Evolutionary conservation across 2,113 vertebrate species (phyloP), one percentile per base, ranked within the genome.

Genomic region (Ariopsis seemanni): DNA sequence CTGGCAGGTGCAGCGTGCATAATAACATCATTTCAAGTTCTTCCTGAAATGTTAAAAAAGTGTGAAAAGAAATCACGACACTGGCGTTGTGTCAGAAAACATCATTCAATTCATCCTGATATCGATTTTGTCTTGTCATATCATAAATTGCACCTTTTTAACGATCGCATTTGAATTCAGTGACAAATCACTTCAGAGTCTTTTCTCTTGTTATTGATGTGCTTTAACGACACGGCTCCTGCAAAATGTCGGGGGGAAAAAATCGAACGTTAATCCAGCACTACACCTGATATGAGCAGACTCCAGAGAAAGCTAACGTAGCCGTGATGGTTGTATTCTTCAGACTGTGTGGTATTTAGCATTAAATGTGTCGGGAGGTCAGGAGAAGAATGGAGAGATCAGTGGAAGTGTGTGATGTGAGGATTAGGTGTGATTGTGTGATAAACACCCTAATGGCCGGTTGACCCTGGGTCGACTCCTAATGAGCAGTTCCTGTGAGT

Each of bases 401-500:
- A 86, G 63, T 80, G 81, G 77, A 87, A 77, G 83, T 62, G 87
- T 82, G 84, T 82, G 81, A 80, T 77, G 42, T 80, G 62, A 86
- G 89, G 82, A 95, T 95, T 95, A 95, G 90, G 88, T 53, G 57
- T 94, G 94, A 95, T 94, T 95, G 94, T 95, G 92, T 80, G 86
- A 91, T 92, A 91, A 93, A 93, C 94, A 94, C 93, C 93, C 94
- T 93, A 94, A 93, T 94, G 93, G 91, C 93, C 90, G 85, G 95
- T 94, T 95, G 94, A 91, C 91, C 53, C 48, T 87, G 88, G 95
- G 94, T 95, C 95, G 92, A 60, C 91, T 87, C 93, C 95, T 95
- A 94, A 95, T 95, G 94, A 89, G 85, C 85, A 95, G 93, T 94
- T 95, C 95, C 94, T 94, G 86, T 92, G 94, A 93, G 93, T 94